Percentiles rank a stretch among this genome's conserved stretches.
Conservation (phyloP, 2,888 invertebrate genomes). For the Elmis aenea region DNA sequence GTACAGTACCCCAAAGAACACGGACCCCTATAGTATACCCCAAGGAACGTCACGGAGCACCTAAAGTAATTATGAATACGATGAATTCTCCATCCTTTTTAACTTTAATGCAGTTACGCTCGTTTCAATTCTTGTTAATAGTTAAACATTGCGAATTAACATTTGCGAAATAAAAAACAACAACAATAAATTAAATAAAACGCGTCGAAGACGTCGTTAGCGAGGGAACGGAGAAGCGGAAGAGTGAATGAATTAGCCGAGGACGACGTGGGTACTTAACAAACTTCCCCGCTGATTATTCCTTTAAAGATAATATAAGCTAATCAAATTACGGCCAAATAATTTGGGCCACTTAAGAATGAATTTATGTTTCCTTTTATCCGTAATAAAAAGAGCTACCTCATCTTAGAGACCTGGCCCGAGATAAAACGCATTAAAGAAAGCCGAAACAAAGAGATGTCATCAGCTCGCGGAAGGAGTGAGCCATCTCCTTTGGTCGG, state of each 20-base stretch:
- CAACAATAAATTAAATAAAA: conserved; percentile 7
- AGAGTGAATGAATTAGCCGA: conserved; percentile 18
- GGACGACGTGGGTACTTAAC: conserved; percentile 18
- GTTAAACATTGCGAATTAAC: conserved; percentile 15
- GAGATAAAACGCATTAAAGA: conserved; percentile 37
- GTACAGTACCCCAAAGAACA: conserved; percentile 20
- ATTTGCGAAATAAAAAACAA: conserved; percentile 15
- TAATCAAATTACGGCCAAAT: conserved; percentile 36
- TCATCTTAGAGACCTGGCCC: conserved; percentile 29
- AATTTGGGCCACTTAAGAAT: conserved; percentile 36
- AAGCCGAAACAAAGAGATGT: conserved; percentile 42
- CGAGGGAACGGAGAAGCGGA: conserved; percentile 16
- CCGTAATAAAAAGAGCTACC: conserved; percentile 33
- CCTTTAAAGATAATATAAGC: conserved; percentile 26
- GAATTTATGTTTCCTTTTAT: conserved; percentile 38
- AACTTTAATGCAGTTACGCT: conserved; percentile 38
- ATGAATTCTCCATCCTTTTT: conserved; percentile 41
- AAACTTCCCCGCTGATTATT: conserved; percentile 24
- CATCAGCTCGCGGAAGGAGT: conserved; percentile 37
- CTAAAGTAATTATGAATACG: conserved; percentile 45
- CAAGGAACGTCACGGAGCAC: conserved; percentile 36
- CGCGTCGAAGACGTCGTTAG: conserved; percentile 12
- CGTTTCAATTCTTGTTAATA: conserved; percentile 31
- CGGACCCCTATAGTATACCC: conserved; percentile 25
- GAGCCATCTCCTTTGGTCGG: conserved; percentile 32